Evolutionary conservation across 2,888 invertebrate species (phyloP).

Genomic region (Drosophila antonietae): DNA sequence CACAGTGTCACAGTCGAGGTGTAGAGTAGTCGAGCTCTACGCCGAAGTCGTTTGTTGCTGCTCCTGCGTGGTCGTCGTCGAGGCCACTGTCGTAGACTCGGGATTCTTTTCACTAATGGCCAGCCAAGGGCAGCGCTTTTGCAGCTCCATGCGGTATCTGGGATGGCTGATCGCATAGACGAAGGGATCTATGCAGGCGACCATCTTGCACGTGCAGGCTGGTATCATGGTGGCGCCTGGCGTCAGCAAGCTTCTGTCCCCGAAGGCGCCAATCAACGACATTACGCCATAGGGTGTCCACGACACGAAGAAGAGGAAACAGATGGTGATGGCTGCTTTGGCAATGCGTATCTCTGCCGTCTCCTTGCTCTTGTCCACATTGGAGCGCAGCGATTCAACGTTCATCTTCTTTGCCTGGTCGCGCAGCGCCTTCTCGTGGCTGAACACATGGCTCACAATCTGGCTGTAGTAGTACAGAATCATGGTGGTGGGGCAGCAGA

Average conservation of each 20-base stretch:
- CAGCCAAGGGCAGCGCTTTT: slow-evolving; percentile 91
- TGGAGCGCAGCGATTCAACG: slow-evolving; percentile 66
- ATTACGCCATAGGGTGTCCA: slow-evolving; percentile 96
- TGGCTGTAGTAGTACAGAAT: slow-evolving; percentile 94
- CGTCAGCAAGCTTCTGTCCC: slow-evolving; percentile 89
- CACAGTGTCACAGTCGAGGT: not conserved
- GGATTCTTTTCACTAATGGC: slow-evolving; percentile 88
- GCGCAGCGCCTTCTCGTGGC: slow-evolving; percentile 91
- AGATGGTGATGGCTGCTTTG: slow-evolving; percentile 94
- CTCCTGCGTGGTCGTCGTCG: slow-evolving; percentile 74
- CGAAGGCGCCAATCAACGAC: slow-evolving; percentile 93
- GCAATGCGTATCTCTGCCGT: slow-evolving; percentile 93
- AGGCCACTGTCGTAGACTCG: slow-evolving; percentile 86
- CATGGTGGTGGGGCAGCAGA: slow-evolving; percentile 90
- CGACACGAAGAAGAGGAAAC: slow-evolving; percentile 93
- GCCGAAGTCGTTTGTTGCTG: slow-evolving; percentile 82
- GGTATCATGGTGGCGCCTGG: slow-evolving; percentile 93
- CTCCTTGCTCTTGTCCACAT: slow-evolving; percentile 68
- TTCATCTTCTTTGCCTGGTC: slow-evolving; percentile 71
- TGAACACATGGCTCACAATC: slow-evolving; percentile 93
- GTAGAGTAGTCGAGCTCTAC: slow-evolving; percentile 43
- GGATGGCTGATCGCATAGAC: slow-evolving; percentile 97
- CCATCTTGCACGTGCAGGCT: slow-evolving; percentile 93
- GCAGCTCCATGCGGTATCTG: slow-evolving; percentile 92
- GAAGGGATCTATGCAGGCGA: slow-evolving; percentile 96